Evolutionary conservation across 2,888 invertebrate genomes (phyloP).

Genomic region (Nymphalis urticae): DNA sequence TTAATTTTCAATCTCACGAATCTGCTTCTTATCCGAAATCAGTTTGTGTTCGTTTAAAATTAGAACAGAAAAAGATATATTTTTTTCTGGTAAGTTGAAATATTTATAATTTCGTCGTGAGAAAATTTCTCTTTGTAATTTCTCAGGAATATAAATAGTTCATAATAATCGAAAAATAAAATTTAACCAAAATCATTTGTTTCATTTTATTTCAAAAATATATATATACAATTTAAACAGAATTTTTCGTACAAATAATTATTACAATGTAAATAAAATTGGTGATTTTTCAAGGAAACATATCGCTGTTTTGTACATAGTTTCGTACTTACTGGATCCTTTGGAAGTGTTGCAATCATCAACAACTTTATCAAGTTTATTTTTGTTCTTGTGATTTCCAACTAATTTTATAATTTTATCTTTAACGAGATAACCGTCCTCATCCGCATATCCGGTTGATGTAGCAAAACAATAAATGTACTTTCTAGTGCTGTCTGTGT

Average conservation of each 20-base stretch:
- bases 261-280: slow-evolving; percentile 29
- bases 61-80: no score
- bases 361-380: slow-evolving; percentile 45
- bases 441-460: slow-evolving; percentile 48
- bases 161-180: no score
- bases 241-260: not conserved
- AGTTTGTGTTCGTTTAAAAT: no score
- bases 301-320: slow-evolving; percentile 38
- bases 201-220: no score
- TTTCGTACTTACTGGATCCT: slow-evolving; percentile 49
- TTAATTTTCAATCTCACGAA: not conserved
- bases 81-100: no score
- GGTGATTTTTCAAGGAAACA: slow-evolving; percentile 35
- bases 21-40: no score
- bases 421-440: slow-evolving; percentile 52
- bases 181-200: no score
- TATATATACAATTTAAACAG: no score
- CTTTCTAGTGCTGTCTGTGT: slow-evolving; percentile 54
- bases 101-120: no score
- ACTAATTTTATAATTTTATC: slow-evolving; percentile 50
- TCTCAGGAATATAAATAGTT: no score
- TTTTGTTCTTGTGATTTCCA: slow-evolving; percentile 45
- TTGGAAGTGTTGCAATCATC: slow-evolving; percentile 51
- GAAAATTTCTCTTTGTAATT: no score
- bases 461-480: slow-evolving; percentile 58